phyloP scores from a whole-genome alignment of 2,113 vertebrate genomes.

The Phalacrocorax aristotelis region DNA sequence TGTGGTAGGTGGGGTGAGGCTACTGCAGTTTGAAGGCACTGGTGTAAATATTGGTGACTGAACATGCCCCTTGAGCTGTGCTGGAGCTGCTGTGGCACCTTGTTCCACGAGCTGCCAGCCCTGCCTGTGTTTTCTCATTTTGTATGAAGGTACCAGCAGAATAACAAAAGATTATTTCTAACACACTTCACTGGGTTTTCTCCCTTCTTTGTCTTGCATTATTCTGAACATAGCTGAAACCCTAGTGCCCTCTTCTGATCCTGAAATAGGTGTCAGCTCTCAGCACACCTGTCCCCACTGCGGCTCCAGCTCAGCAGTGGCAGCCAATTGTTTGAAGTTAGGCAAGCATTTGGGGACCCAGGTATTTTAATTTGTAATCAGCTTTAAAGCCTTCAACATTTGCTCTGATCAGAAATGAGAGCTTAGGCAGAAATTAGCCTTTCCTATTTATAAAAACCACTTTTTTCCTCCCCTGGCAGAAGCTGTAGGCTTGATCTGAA shows the following conservation, averaged over 20 bases:
- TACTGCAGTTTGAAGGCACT: background rate
- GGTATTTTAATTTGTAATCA: slow-evolving; percentile 37
- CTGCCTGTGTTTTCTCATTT: background rate
- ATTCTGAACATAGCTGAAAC: background rate
- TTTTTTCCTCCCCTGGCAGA: background rate
- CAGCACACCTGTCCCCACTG: background rate
- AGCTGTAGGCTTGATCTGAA: background rate
- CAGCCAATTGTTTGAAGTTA: background rate
- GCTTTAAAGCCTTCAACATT: slow-evolving; percentile 10
- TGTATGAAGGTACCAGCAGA: background rate
- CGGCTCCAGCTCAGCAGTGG: background rate
- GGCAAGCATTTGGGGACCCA: background rate
- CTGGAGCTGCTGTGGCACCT: background rate
- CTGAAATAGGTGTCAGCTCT: background rate
- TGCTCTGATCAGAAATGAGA: slow-evolving; percentile 32
- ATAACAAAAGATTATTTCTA: slow-evolving; percentile 4
- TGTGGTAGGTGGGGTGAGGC: background rate
- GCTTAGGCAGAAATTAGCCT: slow-evolving; percentile 13
- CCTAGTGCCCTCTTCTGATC: slow-evolving; percentile 58
- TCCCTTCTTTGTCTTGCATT: background rate
- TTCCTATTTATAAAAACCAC: background rate
- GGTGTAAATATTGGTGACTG: background rate
- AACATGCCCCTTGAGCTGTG: background rate
- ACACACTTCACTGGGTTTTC: background rate
- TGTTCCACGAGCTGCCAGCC: background rate